Conservation (phyloP, 2,113 vertebrate genomes). For the Sinocyclocheilus rhinocerous region DNA sequence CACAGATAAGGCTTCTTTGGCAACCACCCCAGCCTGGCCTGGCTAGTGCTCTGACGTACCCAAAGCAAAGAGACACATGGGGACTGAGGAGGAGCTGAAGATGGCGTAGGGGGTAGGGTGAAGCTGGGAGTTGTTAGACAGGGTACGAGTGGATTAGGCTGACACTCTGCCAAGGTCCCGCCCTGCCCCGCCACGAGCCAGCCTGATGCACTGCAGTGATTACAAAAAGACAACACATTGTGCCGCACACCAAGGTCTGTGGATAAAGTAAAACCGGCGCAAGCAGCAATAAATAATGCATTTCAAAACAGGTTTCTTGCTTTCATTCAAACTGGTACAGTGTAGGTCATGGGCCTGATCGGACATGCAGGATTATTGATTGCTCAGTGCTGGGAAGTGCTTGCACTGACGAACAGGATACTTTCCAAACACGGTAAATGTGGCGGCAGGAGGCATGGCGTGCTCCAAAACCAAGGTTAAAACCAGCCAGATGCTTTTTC, state of each 20-base stretch:
- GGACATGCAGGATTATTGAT: constrained; percentile 52
- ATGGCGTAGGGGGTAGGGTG: constrained; percentile 58
- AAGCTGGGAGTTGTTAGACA: constrained; percentile 62
- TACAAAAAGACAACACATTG: constrained; percentile 57
- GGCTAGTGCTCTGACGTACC: constrained; percentile 61
- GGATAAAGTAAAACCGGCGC: constrained; percentile 36
- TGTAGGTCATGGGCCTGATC: constrained; percentile 51
- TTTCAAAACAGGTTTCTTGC: constrained; percentile 28
- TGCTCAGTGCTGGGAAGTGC: constrained; percentile 47
- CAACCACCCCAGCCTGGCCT: constrained; percentile 51
- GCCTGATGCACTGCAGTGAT: constrained; percentile 70
- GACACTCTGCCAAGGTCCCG: constrained; percentile 70
- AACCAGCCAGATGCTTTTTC: constrained; percentile 49
- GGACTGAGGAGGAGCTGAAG: constrained; percentile 55
- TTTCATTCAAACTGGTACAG: constrained; percentile 30
- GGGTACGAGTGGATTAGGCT: constrained; percentile 70
- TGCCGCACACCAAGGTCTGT: constrained; percentile 19
- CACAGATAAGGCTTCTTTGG: constrained; percentile 62
- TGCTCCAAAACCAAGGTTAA: constrained; percentile 41
- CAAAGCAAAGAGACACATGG: constrained; percentile 46
- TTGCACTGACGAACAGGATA: constrained; percentile 58
- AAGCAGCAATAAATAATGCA: constrained; percentile 37
- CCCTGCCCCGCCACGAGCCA: constrained; percentile 63
- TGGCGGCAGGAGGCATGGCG: constrained; percentile 18
- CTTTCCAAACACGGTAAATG: constrained; percentile 40